These are phyloP conservation scores for Leptarthrus brevirostris DNA, from an alignment of 2,888 invertebrate genomes.

Conservation along the genomic window DNA sequence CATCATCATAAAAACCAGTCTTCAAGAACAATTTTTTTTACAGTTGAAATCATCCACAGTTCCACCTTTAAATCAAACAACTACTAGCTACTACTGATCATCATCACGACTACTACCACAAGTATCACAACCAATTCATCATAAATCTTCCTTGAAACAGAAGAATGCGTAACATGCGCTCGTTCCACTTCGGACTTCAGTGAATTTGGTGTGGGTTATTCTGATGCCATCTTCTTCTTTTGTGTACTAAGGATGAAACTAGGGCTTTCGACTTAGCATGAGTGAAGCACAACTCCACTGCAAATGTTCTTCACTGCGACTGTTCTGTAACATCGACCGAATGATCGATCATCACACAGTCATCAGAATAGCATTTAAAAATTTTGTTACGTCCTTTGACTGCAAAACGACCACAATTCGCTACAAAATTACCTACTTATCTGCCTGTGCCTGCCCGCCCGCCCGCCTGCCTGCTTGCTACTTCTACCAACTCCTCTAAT, in stretches of 20 bases:
- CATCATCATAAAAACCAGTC: constrained; percentile 20
- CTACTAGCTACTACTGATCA: constrained; percentile 44
- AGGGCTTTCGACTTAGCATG: constrained; percentile 27
- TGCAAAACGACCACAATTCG: constrained; percentile 30
- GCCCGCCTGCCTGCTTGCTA: constrained; percentile 48
- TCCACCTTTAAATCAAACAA: constrained; percentile 41
- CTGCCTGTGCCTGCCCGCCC: constrained; percentile 41
- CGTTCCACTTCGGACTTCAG: constrained; percentile 28
- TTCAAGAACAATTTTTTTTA: constrained; percentile 36
- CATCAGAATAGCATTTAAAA: constrained; percentile 27
- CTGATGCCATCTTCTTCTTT: constrained; percentile 14
- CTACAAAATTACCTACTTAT: too few relatives aligned
- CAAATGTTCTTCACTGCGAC: constrained; percentile 23
- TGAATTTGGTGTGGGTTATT: not conserved
- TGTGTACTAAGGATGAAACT: constrained; percentile 5
- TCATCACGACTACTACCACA: constrained; percentile 43
- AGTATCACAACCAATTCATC: constrained; percentile 44
- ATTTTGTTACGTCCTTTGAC: constrained; percentile 16
- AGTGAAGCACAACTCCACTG: constrained; percentile 6
- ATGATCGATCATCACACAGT: constrained; percentile 37
- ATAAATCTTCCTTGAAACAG: constrained; percentile 40
- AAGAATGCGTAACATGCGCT: constrained; percentile 18
- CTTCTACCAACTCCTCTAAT: constrained; percentile 44
- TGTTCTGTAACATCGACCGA: too few relatives aligned
- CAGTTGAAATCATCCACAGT: constrained; percentile 47